These are phyloP conservation scores for Thysanoteuthis rhombus DNA, from an alignment of 2,888 invertebrate species.

Conservation along the genomic window DNA sequence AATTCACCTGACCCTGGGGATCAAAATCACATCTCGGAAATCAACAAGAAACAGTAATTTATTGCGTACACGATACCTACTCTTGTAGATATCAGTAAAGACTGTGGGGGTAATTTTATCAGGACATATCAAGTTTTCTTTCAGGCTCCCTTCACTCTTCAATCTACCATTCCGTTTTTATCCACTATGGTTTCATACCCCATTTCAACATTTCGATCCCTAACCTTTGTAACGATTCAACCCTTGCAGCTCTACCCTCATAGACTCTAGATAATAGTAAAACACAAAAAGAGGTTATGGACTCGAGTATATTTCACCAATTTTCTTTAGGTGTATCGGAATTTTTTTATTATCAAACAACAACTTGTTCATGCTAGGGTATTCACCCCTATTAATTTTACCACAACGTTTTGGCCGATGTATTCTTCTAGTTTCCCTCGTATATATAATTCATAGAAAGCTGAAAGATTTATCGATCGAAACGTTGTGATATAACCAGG, in stretches of 20 bases:
- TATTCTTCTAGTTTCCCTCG: not conserved
- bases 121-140: too few relatives aligned
- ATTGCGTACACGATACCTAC: not conserved
- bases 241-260: too few relatives aligned
- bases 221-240: too few relatives aligned
- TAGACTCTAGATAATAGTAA: not conserved
- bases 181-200: too few relatives aligned
- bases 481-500: not conserved
- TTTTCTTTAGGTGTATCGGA: not conserved
- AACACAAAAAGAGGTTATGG: too few relatives aligned
- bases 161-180: too few relatives aligned
- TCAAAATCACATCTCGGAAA: not conserved
- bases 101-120: too few relatives aligned
- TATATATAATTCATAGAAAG: not conserved
- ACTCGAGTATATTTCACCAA: not conserved
- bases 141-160: too few relatives aligned
- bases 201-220: too few relatives aligned
- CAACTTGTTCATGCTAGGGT: not conserved
- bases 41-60: not conserved
- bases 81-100: too few relatives aligned
- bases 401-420: not conserved
- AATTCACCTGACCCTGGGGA: too few relatives aligned
- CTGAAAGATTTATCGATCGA: not conserved
- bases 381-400: not conserved
- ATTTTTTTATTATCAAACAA: not conserved